phyloP scores from a whole-genome alignment of 1,140 invertebrate genomes.

The Meloidogyne hapla region DNA sequence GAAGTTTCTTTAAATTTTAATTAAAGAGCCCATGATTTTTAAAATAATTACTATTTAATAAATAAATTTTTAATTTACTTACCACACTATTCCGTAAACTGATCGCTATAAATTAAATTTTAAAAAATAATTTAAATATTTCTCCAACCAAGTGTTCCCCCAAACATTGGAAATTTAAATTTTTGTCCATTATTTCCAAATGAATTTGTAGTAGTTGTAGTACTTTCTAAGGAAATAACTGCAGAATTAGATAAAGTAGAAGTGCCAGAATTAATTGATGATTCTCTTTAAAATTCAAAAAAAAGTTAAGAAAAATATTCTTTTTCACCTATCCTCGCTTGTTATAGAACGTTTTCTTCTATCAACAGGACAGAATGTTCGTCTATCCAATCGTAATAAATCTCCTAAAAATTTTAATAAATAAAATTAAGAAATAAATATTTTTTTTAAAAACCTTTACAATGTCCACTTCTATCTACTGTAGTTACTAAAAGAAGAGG shows the following conservation, averaged over 20 bases:
- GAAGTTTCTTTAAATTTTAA: too few relatives aligned
- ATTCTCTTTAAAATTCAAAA: neutral
- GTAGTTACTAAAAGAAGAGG: constrained; percentile 26
- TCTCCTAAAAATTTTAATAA: constrained; percentile 27
- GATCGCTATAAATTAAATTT: neutral
- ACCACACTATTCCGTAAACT: neutral
- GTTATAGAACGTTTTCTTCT: constrained; percentile 12
- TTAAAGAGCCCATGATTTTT: too few relatives aligned
- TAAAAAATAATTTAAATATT: neutral
- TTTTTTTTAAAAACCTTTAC: constrained; percentile 33
- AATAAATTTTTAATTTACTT: neutral
- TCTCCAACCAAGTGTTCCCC: neutral
- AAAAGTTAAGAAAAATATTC: neutral
- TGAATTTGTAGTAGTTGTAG: neutral
- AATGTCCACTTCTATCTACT: constrained; percentile 35
- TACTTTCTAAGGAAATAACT: constrained; percentile 1
- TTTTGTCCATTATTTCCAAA: neutral
- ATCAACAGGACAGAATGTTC: constrained; percentile 30
- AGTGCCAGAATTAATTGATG: constrained; percentile 1
- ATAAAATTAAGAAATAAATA: constrained; percentile 3
- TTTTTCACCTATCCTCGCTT: constrained; percentile 17
- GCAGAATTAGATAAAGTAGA: neutral
- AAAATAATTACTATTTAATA: too few relatives aligned
- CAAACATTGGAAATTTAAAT: constrained; percentile 6
- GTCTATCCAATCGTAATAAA: constrained; percentile 33